A percentile compares a stretch with the other conserved stretches of the same genome.
Conservation (phyloP, 2,888 invertebrate species). For the Nemurella pictetii region DNA sequence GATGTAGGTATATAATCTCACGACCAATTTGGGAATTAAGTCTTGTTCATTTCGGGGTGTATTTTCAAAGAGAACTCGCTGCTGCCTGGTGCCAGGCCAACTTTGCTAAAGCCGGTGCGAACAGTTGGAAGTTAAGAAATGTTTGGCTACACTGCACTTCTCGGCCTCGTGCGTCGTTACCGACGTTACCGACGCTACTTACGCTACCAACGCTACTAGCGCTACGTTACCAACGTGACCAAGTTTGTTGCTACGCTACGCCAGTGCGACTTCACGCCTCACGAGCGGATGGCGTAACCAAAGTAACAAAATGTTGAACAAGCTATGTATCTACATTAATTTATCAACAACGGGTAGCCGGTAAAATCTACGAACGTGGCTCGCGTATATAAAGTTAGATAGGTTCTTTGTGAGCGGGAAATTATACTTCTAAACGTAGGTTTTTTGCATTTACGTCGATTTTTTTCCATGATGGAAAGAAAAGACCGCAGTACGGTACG, state of each 20-base stretch:
- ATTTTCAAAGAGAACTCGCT: not conserved
- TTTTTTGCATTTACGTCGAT: too few relatives aligned
- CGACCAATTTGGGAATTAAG: slow-evolving; percentile 13
- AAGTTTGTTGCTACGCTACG: not conserved
- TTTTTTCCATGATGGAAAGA: too few relatives aligned
- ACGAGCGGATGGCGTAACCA: not conserved
- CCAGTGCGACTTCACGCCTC: not conserved
- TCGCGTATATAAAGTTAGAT: not conserved
- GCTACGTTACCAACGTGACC: too few relatives aligned
- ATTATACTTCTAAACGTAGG: not conserved
- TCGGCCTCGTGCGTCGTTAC: not conserved
- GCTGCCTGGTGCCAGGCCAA: not conserved
- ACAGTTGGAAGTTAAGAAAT: slow-evolving; percentile 9
- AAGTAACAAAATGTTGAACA: slow-evolving; percentile 4
- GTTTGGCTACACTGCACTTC: not conserved
- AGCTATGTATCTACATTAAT: slow-evolving; percentile 1
- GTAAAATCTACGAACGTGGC: not conserved
- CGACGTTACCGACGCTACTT: not conserved
- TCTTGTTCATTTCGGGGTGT: not conserved
- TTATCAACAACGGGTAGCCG: not conserved
- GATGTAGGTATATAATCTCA: slow-evolving; percentile 2
- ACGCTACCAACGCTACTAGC: not conserved
- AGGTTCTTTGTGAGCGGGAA: not conserved
- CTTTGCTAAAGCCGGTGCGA: not conserved
- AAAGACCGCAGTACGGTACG: too few relatives aligned